These are phyloP conservation scores for Gymnarchus niloticus DNA, from an alignment of 2,113 vertebrate species.

Conservation along the genomic window DNA sequence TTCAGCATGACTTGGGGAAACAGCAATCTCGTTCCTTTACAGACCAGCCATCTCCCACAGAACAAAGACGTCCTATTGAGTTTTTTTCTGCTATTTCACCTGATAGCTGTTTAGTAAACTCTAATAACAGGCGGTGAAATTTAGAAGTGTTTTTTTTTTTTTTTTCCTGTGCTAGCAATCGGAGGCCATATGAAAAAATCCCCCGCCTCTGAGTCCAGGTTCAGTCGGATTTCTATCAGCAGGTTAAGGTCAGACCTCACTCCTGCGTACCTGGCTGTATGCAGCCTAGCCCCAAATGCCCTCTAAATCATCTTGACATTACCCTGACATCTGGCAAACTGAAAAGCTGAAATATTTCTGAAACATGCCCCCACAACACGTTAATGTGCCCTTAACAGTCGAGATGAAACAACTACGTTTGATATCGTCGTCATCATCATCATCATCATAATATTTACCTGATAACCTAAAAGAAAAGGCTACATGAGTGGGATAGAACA, in stretches of 20 bases:
- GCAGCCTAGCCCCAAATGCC: conserved; percentile 26
- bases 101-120: conserved; percentile 27
- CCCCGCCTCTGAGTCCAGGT: conserved; percentile 21
- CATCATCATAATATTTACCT: not conserved
- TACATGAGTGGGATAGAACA: too few relatives aligned
- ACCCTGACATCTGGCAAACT: not conserved
- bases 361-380: too few relatives aligned
- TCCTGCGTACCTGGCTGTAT: conserved; percentile 40
- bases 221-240: conserved; percentile 39
- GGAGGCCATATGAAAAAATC: conserved; percentile 24
- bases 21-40: conserved; percentile 16
- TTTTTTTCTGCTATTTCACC: conserved; percentile 20
- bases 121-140: conserved; percentile 13
- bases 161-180: conserved; percentile 8
- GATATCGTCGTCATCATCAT: too few relatives aligned
- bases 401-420: too few relatives aligned
- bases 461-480: not conserved
- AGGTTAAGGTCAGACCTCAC: conserved; percentile 48
- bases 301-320: not conserved
- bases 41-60: conserved; percentile 4
- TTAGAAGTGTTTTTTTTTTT: conserved; percentile 22
- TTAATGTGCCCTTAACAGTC: too few relatives aligned
- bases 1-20: conserved; percentile 13
- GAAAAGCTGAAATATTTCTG: not conserved
- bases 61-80: conserved; percentile 19